Evolutionary conservation across 2,113 vertebrate genomes (phyloP).

Genomic region (Indicator maculatus): DNA sequence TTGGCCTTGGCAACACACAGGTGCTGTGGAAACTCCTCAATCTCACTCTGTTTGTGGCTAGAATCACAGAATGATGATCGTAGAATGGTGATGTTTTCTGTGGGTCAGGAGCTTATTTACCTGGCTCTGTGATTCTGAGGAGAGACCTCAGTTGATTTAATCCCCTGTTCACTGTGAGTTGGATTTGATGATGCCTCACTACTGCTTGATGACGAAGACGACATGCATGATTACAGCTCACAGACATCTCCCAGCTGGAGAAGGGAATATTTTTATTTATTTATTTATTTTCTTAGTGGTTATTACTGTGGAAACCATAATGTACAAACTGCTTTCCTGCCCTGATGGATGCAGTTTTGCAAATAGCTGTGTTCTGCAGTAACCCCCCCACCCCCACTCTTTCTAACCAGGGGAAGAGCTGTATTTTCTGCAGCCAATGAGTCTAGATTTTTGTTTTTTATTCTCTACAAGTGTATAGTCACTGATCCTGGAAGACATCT

Average conservation of each 20-base stretch:
- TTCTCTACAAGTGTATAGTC: not conserved
- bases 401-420: not conserved
- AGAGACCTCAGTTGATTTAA: not conserved
- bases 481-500: not conserved
- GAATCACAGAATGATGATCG: no score
- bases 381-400: not conserved
- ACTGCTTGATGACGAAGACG: not conserved
- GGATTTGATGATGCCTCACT: not conserved
- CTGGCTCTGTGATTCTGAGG: not conserved
- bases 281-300: not conserved
- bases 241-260: no score
- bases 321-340: not conserved
- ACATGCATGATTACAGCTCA: not conserved
- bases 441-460: not conserved
- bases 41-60: not conserved
- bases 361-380: not conserved
- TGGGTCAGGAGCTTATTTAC: not conserved
- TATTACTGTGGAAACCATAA: not conserved
- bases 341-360: not conserved
- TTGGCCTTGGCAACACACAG: not conserved
- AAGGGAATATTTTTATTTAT: no score
- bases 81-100: not conserved
- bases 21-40: not conserved
- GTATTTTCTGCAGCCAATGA: not conserved
- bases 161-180: not conserved